phyloP scores from a whole-genome alignment of 2,113 vertebrate species.

The Telmatochromis brachygnathus region DNA sequence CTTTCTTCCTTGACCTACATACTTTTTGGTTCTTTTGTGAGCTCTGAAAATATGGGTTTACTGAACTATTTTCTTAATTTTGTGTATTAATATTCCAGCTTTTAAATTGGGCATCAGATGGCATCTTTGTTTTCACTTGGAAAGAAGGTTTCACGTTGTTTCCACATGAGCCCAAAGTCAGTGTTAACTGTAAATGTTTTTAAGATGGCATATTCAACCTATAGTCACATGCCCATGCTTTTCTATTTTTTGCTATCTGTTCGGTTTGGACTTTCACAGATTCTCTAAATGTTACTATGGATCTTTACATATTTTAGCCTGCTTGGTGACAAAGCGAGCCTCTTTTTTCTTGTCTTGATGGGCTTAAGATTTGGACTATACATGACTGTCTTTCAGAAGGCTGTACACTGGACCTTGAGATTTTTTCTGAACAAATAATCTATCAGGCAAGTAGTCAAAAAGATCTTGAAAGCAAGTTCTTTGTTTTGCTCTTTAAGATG shows the following conservation, averaged over 20 bases:
- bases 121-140: neutral
- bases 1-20: neutral
- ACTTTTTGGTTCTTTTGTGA: neutral
- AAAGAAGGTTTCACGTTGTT: neutral
- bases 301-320: neutral
- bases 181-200: neutral
- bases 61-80: constrained; percentile 8
- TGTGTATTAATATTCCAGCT: neutral
- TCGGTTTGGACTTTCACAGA: neutral
- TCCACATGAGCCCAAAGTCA: neutral
- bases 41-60: neutral
- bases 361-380: neutral
- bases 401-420: neutral
- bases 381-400: neutral
- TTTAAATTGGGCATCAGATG: neutral
- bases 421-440: neutral
- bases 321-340: neutral
- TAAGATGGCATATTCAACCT: neutral
- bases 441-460: neutral
- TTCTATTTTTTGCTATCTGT: neutral
- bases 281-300: neutral
- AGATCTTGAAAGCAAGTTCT: neutral
- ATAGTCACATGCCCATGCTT: neutral
- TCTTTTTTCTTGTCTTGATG: neutral
- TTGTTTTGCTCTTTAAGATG: neutral